A percentile compares a stretch with the other conserved stretches of the same genome.
These are phyloP conservation scores for Melanotaenia parkinsoni DNA, from an alignment of 2,797 vertebrate genomes.

Conservation along the genomic window DNA sequence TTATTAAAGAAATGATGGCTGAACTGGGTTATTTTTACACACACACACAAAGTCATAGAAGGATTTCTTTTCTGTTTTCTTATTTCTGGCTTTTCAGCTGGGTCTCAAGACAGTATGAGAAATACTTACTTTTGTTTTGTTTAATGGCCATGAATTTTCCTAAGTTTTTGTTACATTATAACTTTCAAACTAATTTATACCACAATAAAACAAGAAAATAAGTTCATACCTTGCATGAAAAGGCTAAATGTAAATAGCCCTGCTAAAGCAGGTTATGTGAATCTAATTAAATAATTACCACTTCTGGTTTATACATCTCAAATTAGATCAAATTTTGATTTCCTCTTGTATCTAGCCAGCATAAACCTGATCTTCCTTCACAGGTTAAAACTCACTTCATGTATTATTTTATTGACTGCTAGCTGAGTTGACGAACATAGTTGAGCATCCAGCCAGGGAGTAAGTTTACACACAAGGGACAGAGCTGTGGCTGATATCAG, in stretches of 20 bases:
- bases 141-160: not conserved
- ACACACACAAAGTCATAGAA: not conserved
- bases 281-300: not conserved
- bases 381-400: not conserved
- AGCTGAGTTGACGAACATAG: not conserved
- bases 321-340: not conserved
- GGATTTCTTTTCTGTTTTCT: no score
- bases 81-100: not conserved
- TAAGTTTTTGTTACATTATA: not conserved
- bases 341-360: not conserved
- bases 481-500: no score
- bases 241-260: no score
- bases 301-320: not conserved
- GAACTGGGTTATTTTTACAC: not conserved
- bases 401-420: not conserved
- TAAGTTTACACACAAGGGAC: not conserved
- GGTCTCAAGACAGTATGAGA: not conserved
- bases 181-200: not conserved
- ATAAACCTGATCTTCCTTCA: not conserved
- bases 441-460: not conserved
- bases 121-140: not conserved
- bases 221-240: not conserved
- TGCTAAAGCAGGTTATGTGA: no score
- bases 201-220: not conserved
- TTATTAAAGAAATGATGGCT: slow-evolving; percentile 23